These are phyloP conservation scores for Diorhabda elongata DNA, from an alignment of 1,140 invertebrate genomes.

Conservation along the genomic window DNA sequence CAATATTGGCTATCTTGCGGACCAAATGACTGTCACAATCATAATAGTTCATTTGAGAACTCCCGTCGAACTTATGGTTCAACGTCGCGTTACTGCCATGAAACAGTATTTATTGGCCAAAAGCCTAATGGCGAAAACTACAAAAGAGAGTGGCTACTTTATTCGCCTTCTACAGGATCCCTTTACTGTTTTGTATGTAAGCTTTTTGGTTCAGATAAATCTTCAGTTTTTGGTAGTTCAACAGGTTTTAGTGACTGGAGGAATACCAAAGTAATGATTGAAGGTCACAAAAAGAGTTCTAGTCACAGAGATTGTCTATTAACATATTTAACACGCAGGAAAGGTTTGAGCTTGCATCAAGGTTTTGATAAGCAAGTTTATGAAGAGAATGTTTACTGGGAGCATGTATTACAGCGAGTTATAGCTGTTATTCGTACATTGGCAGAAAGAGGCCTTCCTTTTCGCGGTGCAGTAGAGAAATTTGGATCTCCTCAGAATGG, in stretches of 20 bases:
- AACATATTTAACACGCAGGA: neutral
- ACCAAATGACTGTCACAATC: too few species aligned
- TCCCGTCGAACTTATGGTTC: too few species aligned
- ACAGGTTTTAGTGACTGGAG: conserved; percentile 18
- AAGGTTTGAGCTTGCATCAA: neutral
- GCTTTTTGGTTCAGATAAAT: conserved; percentile 30
- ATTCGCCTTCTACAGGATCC: conserved; percentile 18
- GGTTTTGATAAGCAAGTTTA: neutral
- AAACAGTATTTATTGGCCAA: too few species aligned
- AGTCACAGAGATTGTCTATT: conserved; percentile 5
- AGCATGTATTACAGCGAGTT: conserved; percentile 16
- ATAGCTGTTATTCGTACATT: conserved; percentile 30
- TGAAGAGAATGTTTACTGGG: conserved; percentile 9
- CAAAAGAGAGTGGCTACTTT: conserved; percentile 21
- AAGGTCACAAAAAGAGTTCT: conserved; percentile 8
- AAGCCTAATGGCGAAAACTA: conserved; percentile 7
- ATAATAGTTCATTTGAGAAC: too few species aligned
- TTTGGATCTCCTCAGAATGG: conserved; percentile 23
- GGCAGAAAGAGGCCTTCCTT: conserved; percentile 27
- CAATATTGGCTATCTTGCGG: too few species aligned
- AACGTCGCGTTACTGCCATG: too few species aligned
- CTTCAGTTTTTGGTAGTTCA: neutral
- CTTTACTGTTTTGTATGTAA: conserved; percentile 8
- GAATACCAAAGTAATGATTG: conserved; percentile 12
- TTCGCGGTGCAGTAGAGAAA: conserved; percentile 24